A percentile compares a stretch with the other conserved stretches of the same genome.
Conservation (phyloP, 2,113 vertebrate species). For the Phoxinus phoxinus region DNA sequence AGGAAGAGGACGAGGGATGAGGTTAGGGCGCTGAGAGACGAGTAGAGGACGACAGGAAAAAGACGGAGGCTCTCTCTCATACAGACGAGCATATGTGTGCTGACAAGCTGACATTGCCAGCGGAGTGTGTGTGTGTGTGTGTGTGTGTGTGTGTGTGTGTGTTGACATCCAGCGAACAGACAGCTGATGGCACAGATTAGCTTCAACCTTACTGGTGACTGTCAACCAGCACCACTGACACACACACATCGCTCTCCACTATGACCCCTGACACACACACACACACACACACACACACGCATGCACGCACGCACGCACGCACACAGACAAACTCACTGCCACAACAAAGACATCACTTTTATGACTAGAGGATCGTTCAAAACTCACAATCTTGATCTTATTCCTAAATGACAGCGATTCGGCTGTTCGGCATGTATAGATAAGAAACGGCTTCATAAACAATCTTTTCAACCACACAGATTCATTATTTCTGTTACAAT, state of each 20-base stretch:
- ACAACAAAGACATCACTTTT: background rate
- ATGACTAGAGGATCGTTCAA: too few species aligned
- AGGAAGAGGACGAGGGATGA: conserved; percentile 21
- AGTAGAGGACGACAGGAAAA: conserved; percentile 76
- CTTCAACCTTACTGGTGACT: conserved; percentile 69
- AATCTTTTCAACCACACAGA: too few species aligned
- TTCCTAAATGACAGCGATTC: too few species aligned
- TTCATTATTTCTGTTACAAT: too few species aligned
- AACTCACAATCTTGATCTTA: too few species aligned
- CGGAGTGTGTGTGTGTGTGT: conserved; percentile 54
- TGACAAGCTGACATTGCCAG: conserved; percentile 83
- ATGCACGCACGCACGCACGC: background rate
- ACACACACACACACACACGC: too few species aligned
- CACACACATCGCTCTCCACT: conserved; percentile 49
- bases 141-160: conserved; percentile 35
- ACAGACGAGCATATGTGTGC: conserved; percentile 81
- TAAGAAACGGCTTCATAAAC: too few species aligned
- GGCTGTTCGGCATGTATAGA: too few species aligned
- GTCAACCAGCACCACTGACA: conserved; percentile 61
- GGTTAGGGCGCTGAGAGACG: conserved; percentile 58
- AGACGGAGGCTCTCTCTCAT: conserved; percentile 71
- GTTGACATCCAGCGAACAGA: conserved; percentile 71
- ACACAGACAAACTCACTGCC: background rate
- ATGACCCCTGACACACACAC: conserved; percentile 10
- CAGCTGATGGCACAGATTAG: conserved; percentile 75